Conservation (phyloP, 2,888 invertebrate species). For the Adelphocoris suturalis region DNA sequence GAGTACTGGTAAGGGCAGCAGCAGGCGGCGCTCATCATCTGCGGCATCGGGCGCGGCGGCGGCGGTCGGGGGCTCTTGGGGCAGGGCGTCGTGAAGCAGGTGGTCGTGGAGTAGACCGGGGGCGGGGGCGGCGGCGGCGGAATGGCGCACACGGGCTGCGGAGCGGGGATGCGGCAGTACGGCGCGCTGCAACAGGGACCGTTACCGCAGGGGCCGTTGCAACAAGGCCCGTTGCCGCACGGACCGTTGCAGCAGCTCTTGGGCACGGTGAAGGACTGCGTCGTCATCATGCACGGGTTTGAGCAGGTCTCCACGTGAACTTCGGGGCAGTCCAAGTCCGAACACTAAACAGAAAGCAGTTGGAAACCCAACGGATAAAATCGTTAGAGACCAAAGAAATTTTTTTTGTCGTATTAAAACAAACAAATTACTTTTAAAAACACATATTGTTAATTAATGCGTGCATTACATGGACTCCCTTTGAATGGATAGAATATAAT, state of each 20-base stretch:
- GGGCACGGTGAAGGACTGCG: constrained; percentile 54
- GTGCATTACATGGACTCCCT: no score
- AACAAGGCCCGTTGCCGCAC: background rate
- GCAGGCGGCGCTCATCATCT: background rate
- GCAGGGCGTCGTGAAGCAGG: background rate
- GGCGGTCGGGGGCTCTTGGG: constrained; percentile 13
- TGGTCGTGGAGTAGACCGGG: background rate
- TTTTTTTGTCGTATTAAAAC: no score
- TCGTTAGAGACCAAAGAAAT: no score
- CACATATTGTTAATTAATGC: no score
- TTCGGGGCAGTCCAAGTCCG: constrained; percentile 43
- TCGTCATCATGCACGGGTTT: constrained; percentile 53
- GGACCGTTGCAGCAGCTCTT: constrained; percentile 45
- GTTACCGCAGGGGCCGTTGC: background rate
- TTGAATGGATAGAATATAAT: no score
- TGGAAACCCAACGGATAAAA: no score
- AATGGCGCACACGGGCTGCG: constrained; percentile 7
- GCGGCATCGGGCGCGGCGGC: constrained; percentile 10
- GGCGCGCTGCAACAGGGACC: constrained; percentile 40
- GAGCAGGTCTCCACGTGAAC: constrained; percentile 55
- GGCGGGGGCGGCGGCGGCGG: background rate
- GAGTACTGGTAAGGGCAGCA: constrained; percentile 36
- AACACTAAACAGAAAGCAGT: constrained; percentile 24
- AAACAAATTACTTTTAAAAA: no score
- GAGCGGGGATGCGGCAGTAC: constrained; percentile 52